Percentiles rank a stretch among this genome's conserved stretches.
These are phyloP conservation scores for Tortrix viridana DNA, from an alignment of 2,888 invertebrate genomes.

Conservation along the genomic window DNA sequence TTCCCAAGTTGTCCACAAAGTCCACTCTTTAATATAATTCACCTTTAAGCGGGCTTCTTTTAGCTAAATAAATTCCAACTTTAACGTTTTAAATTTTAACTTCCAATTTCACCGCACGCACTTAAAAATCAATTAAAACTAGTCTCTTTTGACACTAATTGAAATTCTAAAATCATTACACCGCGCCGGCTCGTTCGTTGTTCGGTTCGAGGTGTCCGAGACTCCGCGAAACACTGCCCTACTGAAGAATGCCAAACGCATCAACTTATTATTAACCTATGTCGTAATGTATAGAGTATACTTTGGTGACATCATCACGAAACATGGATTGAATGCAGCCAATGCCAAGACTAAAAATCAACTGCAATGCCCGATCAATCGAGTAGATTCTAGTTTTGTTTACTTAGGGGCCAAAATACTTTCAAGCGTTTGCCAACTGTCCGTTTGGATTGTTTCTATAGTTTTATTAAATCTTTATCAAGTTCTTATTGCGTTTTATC, in stretches of 20 bases:
- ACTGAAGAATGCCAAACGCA: constrained; percentile 69
- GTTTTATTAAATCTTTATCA: background rate
- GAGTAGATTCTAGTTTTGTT: constrained; percentile 71
- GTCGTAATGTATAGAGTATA: constrained; percentile 60
- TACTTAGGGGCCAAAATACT: constrained; percentile 52
- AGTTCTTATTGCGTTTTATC: background rate
- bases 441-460: constrained; percentile 48
- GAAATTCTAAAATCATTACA: background rate
- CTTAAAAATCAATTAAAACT: background rate
- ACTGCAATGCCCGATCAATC: constrained; percentile 27
- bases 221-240: constrained; percentile 61
- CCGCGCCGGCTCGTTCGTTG: constrained; percentile 31
- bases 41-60: background rate
- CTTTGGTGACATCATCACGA: constrained; percentile 69
- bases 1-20: too few relatives aligned
- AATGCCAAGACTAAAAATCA: constrained; percentile 38
- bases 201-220: constrained; percentile 51
- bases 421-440: constrained; percentile 47
- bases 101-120: background rate
- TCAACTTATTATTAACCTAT: constrained; percentile 72
- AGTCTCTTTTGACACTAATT: background rate
- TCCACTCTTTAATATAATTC: background rate
- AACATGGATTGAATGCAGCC: constrained; percentile 52
- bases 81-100: too few relatives aligned
- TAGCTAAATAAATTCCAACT: background rate